phyloP scores from a whole-genome alignment of 2,113 vertebrate genomes.

The Aleadryas rufinucha region DNA sequence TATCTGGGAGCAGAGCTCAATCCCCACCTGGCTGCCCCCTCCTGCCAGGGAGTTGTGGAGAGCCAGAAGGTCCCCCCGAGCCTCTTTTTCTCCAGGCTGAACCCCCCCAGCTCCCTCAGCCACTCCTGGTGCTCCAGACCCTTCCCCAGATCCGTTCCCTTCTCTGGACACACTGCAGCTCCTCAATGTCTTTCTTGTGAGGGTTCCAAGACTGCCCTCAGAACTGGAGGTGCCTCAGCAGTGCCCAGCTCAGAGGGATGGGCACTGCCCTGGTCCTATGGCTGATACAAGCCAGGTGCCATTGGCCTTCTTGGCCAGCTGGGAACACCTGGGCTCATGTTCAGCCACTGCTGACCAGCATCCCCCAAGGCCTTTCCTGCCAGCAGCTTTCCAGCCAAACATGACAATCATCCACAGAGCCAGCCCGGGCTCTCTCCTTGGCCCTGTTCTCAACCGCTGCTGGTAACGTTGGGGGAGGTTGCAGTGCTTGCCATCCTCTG shows the following conservation, averaged over 20 bases:
- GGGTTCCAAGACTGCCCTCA: neutral
- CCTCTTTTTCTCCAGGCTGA: neutral
- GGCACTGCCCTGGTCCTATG: neutral
- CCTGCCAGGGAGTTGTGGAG: neutral
- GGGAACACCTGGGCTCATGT: neutral
- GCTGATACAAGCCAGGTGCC: neutral
- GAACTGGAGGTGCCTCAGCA: neutral
- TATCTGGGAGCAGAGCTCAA: neutral
- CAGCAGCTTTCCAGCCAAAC: neutral
- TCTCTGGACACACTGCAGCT: neutral
- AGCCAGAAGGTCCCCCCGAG: neutral
- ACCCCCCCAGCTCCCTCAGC: neutral
- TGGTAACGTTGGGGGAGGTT: fast-evolving
- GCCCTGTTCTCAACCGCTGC: neutral
- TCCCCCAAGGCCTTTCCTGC: neutral
- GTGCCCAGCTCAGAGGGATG: neutral
- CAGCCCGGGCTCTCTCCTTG: fast-evolving
- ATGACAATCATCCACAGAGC: neutral
- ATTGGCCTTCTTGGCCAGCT: neutral
- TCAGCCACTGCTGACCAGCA: neutral
- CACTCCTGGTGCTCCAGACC: neutral
- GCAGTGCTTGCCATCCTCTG: neutral
- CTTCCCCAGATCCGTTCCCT: neutral
- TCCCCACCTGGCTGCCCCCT: fast-evolving
- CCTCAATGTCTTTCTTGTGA: neutral